Conservation (phyloP, 1,140 invertebrate genomes). For the Helicorthomorpha holstii region DNA sequence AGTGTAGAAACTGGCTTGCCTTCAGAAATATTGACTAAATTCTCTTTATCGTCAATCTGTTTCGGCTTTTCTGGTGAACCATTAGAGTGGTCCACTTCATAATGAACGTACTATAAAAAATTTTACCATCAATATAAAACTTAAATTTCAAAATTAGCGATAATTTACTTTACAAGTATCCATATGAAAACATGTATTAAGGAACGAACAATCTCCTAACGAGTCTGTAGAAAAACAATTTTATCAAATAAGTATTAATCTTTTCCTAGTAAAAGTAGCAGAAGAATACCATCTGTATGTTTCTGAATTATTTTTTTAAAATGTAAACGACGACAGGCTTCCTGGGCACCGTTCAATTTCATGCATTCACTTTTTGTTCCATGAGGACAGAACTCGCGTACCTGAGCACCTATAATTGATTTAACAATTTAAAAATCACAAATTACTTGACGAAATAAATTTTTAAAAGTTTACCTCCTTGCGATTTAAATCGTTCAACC, state of each 20-base stretch:
- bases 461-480: slow-evolving; percentile 43
- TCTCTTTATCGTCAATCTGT: slow-evolving; percentile 15
- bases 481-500: slow-evolving; percentile 84
- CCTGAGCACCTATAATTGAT: slow-evolving; percentile 46
- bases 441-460: neutral
- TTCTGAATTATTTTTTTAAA: slow-evolving; percentile 95
- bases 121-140: slow-evolving; percentile 1
- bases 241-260: neutral
- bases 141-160: neutral
- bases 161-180: slow-evolving; percentile 67
- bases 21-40: slow-evolving; percentile 8
- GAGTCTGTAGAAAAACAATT: slow-evolving; percentile 38
- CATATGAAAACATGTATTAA: slow-evolving; percentile 99
- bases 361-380: slow-evolving; percentile 81
- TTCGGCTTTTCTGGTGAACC: slow-evolving; percentile 12
- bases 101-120: slow-evolving; percentile 60
- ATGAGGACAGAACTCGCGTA: slow-evolving; percentile 85
- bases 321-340: slow-evolving; percentile 73
- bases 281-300: slow-evolving; percentile 57
- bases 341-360: slow-evolving; percentile 35
- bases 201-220: slow-evolving; percentile 88
- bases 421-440: neutral
- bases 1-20: slow-evolving; percentile 2
- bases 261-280: neutral
- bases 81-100: slow-evolving; percentile 59